Evolutionary conservation across 2,888 invertebrate species (phyloP).

Genomic region (Rambutsinella grinnellia): DNA sequence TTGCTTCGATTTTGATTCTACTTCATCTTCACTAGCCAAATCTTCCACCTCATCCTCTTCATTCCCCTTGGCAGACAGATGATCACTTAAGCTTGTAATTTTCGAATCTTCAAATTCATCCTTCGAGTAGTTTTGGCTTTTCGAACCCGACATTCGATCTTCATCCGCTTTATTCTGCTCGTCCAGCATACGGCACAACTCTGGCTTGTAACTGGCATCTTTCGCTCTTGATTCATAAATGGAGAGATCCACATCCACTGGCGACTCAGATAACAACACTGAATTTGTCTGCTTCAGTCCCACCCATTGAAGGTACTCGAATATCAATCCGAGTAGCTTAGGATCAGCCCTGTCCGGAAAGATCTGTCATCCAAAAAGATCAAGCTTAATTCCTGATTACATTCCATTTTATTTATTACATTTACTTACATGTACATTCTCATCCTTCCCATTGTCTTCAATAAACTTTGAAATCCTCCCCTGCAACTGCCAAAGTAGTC

Average conservation of each 20-base stretch:
- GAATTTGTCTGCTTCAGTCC: constrained; percentile 62
- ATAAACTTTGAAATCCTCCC: constrained; percentile 61
- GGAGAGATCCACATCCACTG: constrained; percentile 51
- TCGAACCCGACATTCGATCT: constrained; percentile 14
- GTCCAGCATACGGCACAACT: constrained; percentile 28
- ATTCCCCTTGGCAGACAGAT: constrained; percentile 17
- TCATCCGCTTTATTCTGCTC: constrained; percentile 18
- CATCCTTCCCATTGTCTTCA: constrained; percentile 55
- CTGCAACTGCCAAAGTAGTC: constrained; percentile 59
- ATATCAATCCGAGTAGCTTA: constrained; percentile 52
- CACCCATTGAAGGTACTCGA: constrained; percentile 65
- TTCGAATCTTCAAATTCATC: constrained; percentile 48
- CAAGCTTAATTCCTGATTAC: too few species aligned
- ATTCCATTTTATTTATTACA: constrained; percentile 2
- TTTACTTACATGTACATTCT: constrained; percentile 39
- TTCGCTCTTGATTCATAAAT: constrained; percentile 23
- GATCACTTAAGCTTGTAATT: constrained; percentile 38
- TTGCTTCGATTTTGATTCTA: not conserved
- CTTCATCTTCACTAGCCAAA: not conserved
- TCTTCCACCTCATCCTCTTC: constrained; percentile 12
- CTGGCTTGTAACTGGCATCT: constrained; percentile 32
- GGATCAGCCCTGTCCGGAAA: constrained; percentile 50
- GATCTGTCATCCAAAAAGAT: constrained; percentile 44
- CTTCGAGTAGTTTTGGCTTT: constrained; percentile 41
- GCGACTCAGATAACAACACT: constrained; percentile 58